Base-by-base conservation (phyloP, 1,140 invertebrate species). In the Zaprionus vittiger region DNA sequence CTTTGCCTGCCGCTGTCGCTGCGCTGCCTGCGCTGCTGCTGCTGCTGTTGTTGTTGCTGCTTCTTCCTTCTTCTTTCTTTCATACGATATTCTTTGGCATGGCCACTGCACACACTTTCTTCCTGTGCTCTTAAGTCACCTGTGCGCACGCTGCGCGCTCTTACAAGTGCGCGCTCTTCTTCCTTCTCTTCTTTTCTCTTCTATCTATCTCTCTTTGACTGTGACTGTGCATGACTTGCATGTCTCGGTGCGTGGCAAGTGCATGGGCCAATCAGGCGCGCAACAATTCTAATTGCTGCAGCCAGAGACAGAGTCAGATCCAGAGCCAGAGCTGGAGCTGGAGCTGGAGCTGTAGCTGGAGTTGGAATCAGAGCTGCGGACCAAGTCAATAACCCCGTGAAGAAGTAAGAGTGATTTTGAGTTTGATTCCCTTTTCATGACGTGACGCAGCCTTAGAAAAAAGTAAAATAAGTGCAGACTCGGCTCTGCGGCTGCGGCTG, bases 341-440 rank as follows among this genome's bases (percentile, higher is more conserved):
- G 44, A 26, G 22, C 55, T n/a, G 31, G 31, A 26, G 38, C 4
- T 15, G 38, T 0, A 41, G 14, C 37, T 41, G 37, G 0, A 41
- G 38, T 5, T n/a, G 38, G 38, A 75, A 56, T 71, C 75, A 68
- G 17, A 44, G 60, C 71, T 34, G 67, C 34, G 41, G 26, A 52
- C 24, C 74, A 71, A 61, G 82, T 90, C 85, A 90, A 90, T 91
- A 90, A 90, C 85, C 86, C 73, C 37, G 9, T 34, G 15, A 72
- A 90, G 90, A 82, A 90, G 85, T 90, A 90, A 90, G 85, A 90
- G 85, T 90, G 85, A 90, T 90, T 52, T 24, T 52, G 47, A 52
- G 47, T 52, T 91, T 90, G 85, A 89, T 89, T 90, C 85, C 86
- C 85, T 90, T 89, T 90, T 85, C 81, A 90, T 90, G 76, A 79